Evolutionary conservation across 2,888 invertebrate species (phyloP).

Genomic region (Melipona beecheii): DNA sequence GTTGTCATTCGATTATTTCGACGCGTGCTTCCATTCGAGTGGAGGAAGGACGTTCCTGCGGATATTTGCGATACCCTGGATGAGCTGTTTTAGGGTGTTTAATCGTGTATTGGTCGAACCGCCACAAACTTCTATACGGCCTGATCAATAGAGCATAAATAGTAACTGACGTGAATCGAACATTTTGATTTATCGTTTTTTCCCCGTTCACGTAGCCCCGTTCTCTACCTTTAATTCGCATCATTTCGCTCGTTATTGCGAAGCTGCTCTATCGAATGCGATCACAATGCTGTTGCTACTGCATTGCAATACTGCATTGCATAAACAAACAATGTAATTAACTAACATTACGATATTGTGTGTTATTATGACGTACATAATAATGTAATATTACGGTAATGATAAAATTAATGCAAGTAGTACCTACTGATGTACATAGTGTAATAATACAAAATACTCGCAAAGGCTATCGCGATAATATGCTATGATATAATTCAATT

Average conservation of each 20-base stretch:
- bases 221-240: not conserved
- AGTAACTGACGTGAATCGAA: not conserved
- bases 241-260: not conserved
- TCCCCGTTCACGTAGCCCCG: not conserved
- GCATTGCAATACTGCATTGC: too few species aligned
- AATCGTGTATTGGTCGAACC: not conserved
- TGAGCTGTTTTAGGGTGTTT: not conserved
- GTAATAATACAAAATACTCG: too few species aligned
- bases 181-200: not conserved
- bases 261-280: not conserved
- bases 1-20: constrained; percentile 32
- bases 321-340: too few species aligned
- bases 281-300: too few species aligned
- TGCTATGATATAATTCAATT: too few species aligned
- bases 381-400: too few species aligned
- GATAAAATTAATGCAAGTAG: too few species aligned
- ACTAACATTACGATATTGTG: too few species aligned
- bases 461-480: too few species aligned
- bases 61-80: not conserved
- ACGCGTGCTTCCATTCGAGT: constrained; percentile 11
- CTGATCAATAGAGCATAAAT: not conserved
- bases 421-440: too few species aligned
- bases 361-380: too few species aligned
- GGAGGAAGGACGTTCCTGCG: not conserved
- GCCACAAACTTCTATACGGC: too few species aligned